Conservation (phyloP, 1,140 invertebrate genomes). For the Drosophila arawakana region DNA sequence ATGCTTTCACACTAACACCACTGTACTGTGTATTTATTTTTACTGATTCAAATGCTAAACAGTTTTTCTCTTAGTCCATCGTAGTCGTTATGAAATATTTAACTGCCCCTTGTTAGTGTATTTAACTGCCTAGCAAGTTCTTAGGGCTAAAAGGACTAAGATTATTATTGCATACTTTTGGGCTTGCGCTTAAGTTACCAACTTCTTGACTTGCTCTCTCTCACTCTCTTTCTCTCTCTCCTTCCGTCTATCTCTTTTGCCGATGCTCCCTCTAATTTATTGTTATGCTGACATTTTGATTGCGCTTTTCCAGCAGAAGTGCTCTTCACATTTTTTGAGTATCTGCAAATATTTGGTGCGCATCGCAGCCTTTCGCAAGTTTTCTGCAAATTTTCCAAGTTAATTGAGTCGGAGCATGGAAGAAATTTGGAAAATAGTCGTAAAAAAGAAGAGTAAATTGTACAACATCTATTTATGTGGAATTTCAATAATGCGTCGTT, state of each 20-base stretch:
- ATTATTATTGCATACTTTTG: slow-evolving; percentile 54
- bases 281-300: slow-evolving; percentile 73
- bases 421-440: background rate
- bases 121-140: slow-evolving; percentile 12
- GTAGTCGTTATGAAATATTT: background rate
- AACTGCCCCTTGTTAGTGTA: background rate
- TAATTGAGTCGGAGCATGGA: slow-evolving; percentile 64
- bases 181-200: slow-evolving; percentile 47
- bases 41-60: no score
- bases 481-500: slow-evolving; percentile 14
- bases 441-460: background rate
- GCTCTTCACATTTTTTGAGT: slow-evolving; percentile 43
- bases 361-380: slow-evolving; percentile 54
- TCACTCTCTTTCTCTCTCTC: background rate
- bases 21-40: no score
- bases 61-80: no score
- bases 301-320: slow-evolving; percentile 44
- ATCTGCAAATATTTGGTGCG: slow-evolving; percentile 68
- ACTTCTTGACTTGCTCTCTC: slow-evolving; percentile 30
- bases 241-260: background rate
- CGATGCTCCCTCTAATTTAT: slow-evolving; percentile 58
- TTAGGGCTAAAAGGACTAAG: slow-evolving; percentile 1
- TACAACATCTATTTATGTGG: slow-evolving; percentile 4
- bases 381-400: slow-evolving; percentile 52
- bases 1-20: no score